Evolutionary conservation across 2,888 invertebrate genomes (phyloP), one percentile per base, ranked within the genome.

Genomic region (Xylota segnis): DNA sequence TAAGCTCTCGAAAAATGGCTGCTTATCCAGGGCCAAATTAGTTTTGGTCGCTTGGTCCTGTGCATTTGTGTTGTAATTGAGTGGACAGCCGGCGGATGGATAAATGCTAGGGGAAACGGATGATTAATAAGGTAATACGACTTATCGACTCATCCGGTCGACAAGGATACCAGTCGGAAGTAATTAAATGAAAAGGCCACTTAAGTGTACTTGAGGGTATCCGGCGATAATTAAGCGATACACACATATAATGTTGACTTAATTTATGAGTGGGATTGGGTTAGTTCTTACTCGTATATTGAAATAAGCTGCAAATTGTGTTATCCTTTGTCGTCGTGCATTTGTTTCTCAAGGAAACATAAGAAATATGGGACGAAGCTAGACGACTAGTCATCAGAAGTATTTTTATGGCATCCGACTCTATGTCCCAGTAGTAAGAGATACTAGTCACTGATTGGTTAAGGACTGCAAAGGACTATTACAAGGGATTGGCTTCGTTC

Each of bases 101-200:
- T 23, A 9, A n/a, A 37, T 16, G 14, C 16, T 14, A 7, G 54
- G 27, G 23, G 6, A 45, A 47, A 63, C 14, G 43, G 63, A 76
- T 76, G 63, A 76, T 76, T 71, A 65, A 82, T 63, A 52, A 56
- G 47, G 10, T 29, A 37, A 63, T 54, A n/a, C 59, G 76, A 63
- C 56, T 56, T 75, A 75, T 58, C 65, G 58, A 58, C 70, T 65
- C 23, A 70, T 34, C 14, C 50, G 16, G 40, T 37, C 37, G 37
- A 47, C 32, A 5, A 45, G 27, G 43, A 65, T 37, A 50, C 45
- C 50, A 66, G 54, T 12, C 47, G 47, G 18, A 63, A 34, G 58
- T 50, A 70, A 70, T 70, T 71, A 43, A 82, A 43, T 77, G 29
- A 40, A 59, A 47, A 45, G 12, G 12, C n/a, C 29, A 10, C 18